phyloP scores from a whole-genome alignment of 2,888 invertebrate species.

The Argynnis bischoffii region DNA sequence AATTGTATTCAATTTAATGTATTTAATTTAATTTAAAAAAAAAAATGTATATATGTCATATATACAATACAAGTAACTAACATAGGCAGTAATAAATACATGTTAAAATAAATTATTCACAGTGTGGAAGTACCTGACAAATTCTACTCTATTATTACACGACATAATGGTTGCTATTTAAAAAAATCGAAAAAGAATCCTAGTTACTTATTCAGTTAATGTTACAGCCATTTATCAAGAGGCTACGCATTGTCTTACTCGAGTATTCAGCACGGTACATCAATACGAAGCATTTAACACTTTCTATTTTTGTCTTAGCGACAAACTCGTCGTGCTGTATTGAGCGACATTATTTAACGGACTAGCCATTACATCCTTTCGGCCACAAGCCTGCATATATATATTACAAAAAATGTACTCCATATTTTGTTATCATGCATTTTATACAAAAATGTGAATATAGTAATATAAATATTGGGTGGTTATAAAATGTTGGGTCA shows the following conservation, averaged over 20 bases:
- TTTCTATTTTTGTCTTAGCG: slow-evolving; percentile 70
- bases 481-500: slow-evolving; percentile 31
- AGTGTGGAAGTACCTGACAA: neutral
- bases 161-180: slow-evolving; percentile 17
- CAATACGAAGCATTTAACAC: slow-evolving; percentile 67
- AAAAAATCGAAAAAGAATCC: slow-evolving; percentile 35
- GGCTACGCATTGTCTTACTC: slow-evolving; percentile 48
- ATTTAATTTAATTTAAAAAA: no score
- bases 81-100: neutral
- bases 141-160: neutral
- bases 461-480: slow-evolving; percentile 11
- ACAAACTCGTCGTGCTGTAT: slow-evolving; percentile 51
- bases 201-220: slow-evolving; percentile 36
- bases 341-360: slow-evolving; percentile 57
- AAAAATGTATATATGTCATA: no score
- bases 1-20: no score
- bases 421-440: neutral
- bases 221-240: slow-evolving; percentile 45
- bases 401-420: no score
- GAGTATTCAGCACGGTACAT: slow-evolving; percentile 59
- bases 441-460: neutral
- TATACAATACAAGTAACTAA: no score
- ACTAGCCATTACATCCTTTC: slow-evolving; percentile 18
- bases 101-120: slow-evolving; percentile 1
- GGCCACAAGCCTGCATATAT: neutral